Evolutionary conservation across 2,797 vertebrate species (phyloP), one percentile per base, ranked within the genome.

Genomic region (Coilia nasus): DNA sequence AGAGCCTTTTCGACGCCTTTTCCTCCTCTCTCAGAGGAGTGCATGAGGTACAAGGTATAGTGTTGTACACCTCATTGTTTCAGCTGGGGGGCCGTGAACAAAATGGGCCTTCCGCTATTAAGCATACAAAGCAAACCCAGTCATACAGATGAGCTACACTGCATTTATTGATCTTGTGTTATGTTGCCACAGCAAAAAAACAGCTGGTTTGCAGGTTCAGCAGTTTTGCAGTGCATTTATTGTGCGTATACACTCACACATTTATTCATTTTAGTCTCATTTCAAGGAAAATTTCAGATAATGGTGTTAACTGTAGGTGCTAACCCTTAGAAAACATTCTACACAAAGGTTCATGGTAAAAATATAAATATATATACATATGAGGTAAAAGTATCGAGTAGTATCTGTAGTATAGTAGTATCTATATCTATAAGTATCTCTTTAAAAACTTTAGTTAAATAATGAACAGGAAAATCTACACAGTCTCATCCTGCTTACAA

Each of bases 121-220:
- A 6, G 67, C 19, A 15, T 41, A 14, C 28, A 75, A 41, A 75
- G 31, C 60, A 7, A 59, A 1, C 15, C 19, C 21, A 54, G 5
- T 59, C 19, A 21, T 21, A 59, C 57, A 59, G 57, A 59, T 19
- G 57, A 59, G 57, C 57, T 59, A 59, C 57, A 59, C 57, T 11
- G 57, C 62, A 28, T 15, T 11, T 28, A 28, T 67, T 59, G 57
- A 59, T 59, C 57, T 3, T 67, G 62, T 67, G 62, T 28, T 67
- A 10, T 5, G 17, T 67, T 67, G 6, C 23, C 11, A 1, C 4
- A 67, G 25, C 23, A 28, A 23, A 67, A 25, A 67, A 67, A 28
- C 17, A 85, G 80, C n/a, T 81, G 84, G 86, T 82, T 81, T 54
- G 85, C 86, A 88, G 89, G 78, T 86, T 41, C 59, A 84, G 67